Base-by-base conservation (phyloP, 2,113 vertebrate species). In the Cettia cetti region DNA sequence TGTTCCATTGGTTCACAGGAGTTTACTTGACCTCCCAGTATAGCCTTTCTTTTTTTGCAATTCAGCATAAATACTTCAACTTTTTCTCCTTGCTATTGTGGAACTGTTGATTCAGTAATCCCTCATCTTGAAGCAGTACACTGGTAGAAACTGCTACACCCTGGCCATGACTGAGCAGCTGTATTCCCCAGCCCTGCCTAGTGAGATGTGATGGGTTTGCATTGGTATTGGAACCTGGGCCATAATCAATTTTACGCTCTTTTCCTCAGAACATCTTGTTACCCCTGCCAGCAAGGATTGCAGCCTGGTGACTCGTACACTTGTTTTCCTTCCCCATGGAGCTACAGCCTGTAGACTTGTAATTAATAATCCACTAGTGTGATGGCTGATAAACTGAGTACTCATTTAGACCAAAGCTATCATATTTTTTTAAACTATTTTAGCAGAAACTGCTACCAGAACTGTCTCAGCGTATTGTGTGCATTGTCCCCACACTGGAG, bases 161-260 rank as follows among this genome's bases (percentile, higher is more conserved):
- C 20, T 56, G 37, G 33, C 20, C 9, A 1, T 4, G 44, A 20
- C 1, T 22, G 30, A 52, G 35, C 70, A 88, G 52, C 63, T 69
- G 13, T 30, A 35, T 75, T 90, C 86, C 76, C 49, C 24, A 42
- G 42, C 31, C 23, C 17, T 72, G 37, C 24, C 31, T 27, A 13
- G 18, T n/a, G 37, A 70, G 54, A 39, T 44, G 13, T 52, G 54
- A 31, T 49, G 37, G 10, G 15, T 72, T 74, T 68, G 57, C 19
- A 15, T 40, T 33, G n/a, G 60, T 40, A 21, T 7, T 8, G 1
- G 18, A 49, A 54, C 16, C 39, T 47, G 75, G n/a, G 82, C 33
- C 23, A 5, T 15, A 71, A 64, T 7, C 8, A 66, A 6, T 31
- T 50, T 47, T 7, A 19, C 0, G 0, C 16, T 40, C 2, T 63